Evolutionary conservation across 2,113 vertebrate genomes (phyloP), one percentile per base, ranked within the genome.

Genomic region (Pelodiscus sinensis): DNA sequence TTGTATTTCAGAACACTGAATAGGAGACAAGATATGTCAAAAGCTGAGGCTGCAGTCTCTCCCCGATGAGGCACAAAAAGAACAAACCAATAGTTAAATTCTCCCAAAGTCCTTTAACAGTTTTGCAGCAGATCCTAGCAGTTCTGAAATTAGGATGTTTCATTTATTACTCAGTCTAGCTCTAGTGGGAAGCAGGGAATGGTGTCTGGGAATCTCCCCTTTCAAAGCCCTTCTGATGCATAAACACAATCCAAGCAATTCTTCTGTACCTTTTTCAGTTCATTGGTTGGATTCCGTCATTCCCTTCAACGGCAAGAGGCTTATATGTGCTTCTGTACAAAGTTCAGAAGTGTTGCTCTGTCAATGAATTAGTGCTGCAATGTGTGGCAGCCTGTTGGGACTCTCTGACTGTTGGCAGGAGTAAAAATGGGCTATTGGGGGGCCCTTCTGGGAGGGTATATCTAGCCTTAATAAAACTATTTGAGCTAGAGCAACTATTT

Each of bases 241-340:
- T 71, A 71, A n/a, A 71, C 18, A 25, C 89, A 78, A 14, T 78
- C 44, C 16, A 18, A 0, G 90, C 91, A 84, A 82, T 50, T 50
- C 24, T 77, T 93, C 24, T 93, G 77, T 78, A 62, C 73, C 79
- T 90, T n/a, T 93, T 95, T 65, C 35, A 90, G 27, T 75, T 85
- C 57, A 78, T 56, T 92, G 56, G 22, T 58, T 89, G 75, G 29
- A 54, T 93, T 56, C 92, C 82, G 71, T 6, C 81, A 52, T 88
- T 89, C 73, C 87, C 75, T 51, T 75, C 38, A 1, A 4, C 51
- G 82, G 57, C 50, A n/a, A 75, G 11, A 50, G 81, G 77, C 77
- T 71, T 68, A 14, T 86, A 18, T 9, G 22, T 29, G 75, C 79
- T 91, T 92, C 86, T 54, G 29, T 88, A 68, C 79, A n/a, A 84